phyloP scores from a whole-genome alignment of 2,797 vertebrate genomes.

The Phataginus tetradactyla region DNA sequence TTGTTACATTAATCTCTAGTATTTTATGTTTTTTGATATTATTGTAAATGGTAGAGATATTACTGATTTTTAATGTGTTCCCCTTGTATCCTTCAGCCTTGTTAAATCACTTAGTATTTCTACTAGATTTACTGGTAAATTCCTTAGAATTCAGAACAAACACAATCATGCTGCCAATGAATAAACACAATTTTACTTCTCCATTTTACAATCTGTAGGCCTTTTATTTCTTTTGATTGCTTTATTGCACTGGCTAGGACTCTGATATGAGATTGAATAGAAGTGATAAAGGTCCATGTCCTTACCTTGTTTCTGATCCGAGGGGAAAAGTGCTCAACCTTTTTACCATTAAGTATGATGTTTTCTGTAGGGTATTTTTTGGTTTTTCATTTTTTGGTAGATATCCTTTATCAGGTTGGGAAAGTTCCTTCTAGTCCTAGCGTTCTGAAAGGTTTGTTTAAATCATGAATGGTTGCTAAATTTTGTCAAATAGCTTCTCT shows the following conservation, averaged over 20 bases:
- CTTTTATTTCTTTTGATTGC: not conserved
- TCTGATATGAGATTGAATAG: not conserved
- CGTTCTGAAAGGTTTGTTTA: not conserved
- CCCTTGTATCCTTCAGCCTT: not conserved
- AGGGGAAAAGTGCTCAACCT: not conserved
- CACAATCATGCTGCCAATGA: not conserved
- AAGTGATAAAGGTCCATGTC: not conserved
- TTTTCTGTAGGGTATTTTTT: not conserved
- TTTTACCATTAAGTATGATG: not conserved
- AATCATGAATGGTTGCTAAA: fast-evolving
- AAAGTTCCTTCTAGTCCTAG: not conserved
- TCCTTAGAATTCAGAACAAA: not conserved
- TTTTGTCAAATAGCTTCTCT: not conserved
- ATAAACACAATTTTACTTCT: not conserved
- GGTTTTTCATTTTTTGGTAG: not conserved
- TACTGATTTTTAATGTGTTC: not conserved
- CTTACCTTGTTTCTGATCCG: not conserved
- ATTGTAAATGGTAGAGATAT: not conserved
- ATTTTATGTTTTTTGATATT: not conserved
- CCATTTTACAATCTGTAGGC: not conserved
- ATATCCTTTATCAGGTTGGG: not conserved
- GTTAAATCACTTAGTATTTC: not conserved
- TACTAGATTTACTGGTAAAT: not conserved
- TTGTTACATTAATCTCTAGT: not conserved
- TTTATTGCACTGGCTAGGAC: not conserved